phyloP scores from a whole-genome alignment of 2,113 vertebrate species.

The Hiodon tergisus region DNA sequence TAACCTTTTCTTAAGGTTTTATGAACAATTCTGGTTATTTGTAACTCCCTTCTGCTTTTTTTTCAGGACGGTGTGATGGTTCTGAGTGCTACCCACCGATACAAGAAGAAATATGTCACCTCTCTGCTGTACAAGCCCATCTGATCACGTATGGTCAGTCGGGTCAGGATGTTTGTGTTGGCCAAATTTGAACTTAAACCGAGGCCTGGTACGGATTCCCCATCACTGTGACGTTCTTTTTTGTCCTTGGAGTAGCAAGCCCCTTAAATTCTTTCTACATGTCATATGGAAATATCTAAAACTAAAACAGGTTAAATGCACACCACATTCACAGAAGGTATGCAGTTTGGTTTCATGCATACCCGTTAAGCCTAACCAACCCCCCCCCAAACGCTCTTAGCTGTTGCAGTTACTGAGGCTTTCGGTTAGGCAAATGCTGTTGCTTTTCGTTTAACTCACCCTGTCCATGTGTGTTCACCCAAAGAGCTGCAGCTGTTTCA shows the following conservation, averaged over 20 bases:
- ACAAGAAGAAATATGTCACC: slow-evolving; percentile 98
- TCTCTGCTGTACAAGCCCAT: slow-evolving; percentile 79
- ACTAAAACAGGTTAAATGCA: not conserved
- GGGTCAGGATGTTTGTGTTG: slow-evolving; percentile 37
- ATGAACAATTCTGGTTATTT: slow-evolving; percentile 41
- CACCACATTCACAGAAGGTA: not conserved
- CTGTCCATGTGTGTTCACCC: not conserved
- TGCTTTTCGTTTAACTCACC: not conserved
- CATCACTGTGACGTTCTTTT: not conserved
- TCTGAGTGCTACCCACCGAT: slow-evolving; percentile 91
- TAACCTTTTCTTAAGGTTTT: too few relatives aligned
- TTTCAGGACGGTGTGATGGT: slow-evolving; percentile 92
- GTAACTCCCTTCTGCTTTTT: slow-evolving; percentile 43
- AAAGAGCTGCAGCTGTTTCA: not conserved
- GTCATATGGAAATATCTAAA: too few relatives aligned
- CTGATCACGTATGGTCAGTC: slow-evolving; percentile 32
- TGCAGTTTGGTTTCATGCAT: not conserved
- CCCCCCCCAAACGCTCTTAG: not conserved
- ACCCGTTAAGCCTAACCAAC: too few relatives aligned
- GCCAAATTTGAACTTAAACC: slow-evolving; percentile 45
- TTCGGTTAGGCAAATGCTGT: not conserved
- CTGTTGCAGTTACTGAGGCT: not conserved
- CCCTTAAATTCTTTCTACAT: too few relatives aligned
- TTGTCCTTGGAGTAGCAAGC: not conserved
- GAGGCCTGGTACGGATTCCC: slow-evolving; percentile 32